These are phyloP conservation scores for Chrysochloris asiatica DNA, from an alignment of 2,113 vertebrate genomes.

Conservation along the genomic window DNA sequence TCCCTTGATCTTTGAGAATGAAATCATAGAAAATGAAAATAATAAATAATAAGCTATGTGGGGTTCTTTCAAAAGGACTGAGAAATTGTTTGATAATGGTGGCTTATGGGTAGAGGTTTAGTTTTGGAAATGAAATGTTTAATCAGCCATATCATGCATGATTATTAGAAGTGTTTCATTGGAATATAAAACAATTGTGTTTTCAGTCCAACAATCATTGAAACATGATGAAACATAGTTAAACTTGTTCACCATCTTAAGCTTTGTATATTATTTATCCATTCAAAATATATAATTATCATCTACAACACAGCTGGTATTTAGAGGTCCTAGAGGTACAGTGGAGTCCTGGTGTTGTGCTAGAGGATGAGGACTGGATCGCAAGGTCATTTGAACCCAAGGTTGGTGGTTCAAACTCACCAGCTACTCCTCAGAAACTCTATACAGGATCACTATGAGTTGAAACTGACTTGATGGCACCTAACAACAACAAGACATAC, in stretches of 20 bases:
- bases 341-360: no score
- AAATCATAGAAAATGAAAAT: slow-evolving; percentile 67
- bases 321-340: not conserved
- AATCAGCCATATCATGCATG: slow-evolving; percentile 28
- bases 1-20: slow-evolving; percentile 68
- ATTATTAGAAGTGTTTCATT: slow-evolving; percentile 17
- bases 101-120: slow-evolving; percentile 51
- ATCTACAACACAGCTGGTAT: not conserved
- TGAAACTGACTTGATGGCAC: no score
- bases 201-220: slow-evolving; percentile 40
- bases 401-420: no score
- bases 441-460: no score
- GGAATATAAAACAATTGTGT: slow-evolving; percentile 26
- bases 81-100: slow-evolving; percentile 53
- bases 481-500: no score
- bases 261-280: not conserved
- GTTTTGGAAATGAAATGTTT: slow-evolving; percentile 57
- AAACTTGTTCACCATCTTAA: slow-evolving; percentile 26
- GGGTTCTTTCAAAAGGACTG: slow-evolving; percentile 45
- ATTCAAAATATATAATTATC: not conserved
- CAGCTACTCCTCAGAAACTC: no score
- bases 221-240: slow-evolving; percentile 13
- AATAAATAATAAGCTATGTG: slow-evolving; percentile 66
- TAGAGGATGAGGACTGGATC: no score
- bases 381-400: no score